A percentile compares a stretch with the other conserved stretches of the same genome.
Evolutionary conservation across 2,797 vertebrate species (phyloP).

Genomic region (Peromyscus eremicus): DNA sequence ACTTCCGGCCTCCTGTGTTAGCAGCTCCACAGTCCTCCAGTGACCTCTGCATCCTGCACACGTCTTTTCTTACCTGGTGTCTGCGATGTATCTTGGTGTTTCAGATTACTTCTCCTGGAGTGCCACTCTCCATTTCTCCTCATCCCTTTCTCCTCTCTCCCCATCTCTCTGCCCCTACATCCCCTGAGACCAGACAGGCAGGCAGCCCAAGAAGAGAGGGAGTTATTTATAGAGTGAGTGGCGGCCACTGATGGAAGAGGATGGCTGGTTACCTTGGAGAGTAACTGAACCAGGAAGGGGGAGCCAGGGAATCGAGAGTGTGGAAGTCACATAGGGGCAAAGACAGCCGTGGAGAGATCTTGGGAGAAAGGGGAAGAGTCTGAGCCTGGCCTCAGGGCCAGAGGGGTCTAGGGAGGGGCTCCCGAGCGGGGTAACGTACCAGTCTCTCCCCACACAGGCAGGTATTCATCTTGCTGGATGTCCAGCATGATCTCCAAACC

Average conservation of each 20-base stretch:
- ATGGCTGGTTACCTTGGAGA: slow-evolving; percentile 89
- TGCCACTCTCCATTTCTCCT: not conserved
- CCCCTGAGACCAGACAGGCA: slow-evolving; percentile 69
- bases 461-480: slow-evolving; percentile 98
- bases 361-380: not conserved
- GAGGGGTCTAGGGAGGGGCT: not conserved
- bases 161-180: slow-evolving; percentile 63
- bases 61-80: slow-evolving; percentile 47
- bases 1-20: not conserved
- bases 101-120: not conserved
- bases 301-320: slow-evolving; percentile 60
- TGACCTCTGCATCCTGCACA: not conserved
- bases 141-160: not conserved
- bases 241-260: slow-evolving; percentile 79
- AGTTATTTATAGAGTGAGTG: slow-evolving; percentile 88
- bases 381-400: not conserved
- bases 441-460: slow-evolving; percentile 98
- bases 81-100: not conserved
- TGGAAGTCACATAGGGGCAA: slow-evolving; percentile 61
- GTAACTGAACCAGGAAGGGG: slow-evolving; percentile 79
- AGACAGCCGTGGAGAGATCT: not conserved
- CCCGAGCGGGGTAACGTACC: slow-evolving; percentile 87
- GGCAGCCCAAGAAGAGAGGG: slow-evolving; percentile 77
- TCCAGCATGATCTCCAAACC: slow-evolving; percentile 99
- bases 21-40: not conserved